Evolutionary conservation across 2,888 invertebrate genomes (phyloP), one percentile per base, ranked within the genome.

Genomic region (Osedax fenrisi): DNA sequence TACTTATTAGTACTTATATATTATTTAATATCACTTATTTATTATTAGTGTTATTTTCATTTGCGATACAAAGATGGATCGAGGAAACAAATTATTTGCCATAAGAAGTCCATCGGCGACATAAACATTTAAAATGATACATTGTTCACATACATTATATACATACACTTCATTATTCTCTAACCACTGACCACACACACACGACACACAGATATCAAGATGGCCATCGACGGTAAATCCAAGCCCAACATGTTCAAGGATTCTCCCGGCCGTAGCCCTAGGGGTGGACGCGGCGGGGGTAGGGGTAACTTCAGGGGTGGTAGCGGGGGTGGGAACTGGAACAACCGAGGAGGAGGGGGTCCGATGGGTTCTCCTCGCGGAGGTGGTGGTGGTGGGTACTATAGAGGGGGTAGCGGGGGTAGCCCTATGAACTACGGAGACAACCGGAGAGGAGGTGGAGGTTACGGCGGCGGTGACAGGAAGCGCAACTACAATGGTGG

Each of bases 141-240:
- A n/a, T n/a, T n/a, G n/a, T n/a, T n/a, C n/a, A n/a, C n/a, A n/a
- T n/a, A n/a, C n/a, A n/a, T n/a, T n/a, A n/a, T n/a, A n/a, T n/a
- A n/a, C n/a, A n/a, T n/a, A n/a, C n/a, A n/a, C n/a, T n/a, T n/a
- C n/a, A n/a, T n/a, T n/a, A n/a, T n/a, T n/a, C n/a, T n/a, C n/a
- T n/a, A n/a, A n/a, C n/a, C n/a, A n/a, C n/a, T n/a, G n/a, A n/a
- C n/a, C n/a, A 41, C 41, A 41, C 41, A 5, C 41, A 17, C 41
- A 41, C 41, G 10, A 5, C 41, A 5, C 41, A 41, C 41, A 41
- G 17, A 68, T 68, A 26, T 68, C 10, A 68, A 68, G 68, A 68
- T 68, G 68, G 68, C 68, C 22, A 26, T 68, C 26, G 68, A 68
- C 22, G 68, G 68, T n/a, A 25, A 68, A 68, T 25, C 25, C 5